Evolutionary conservation across 1,140 invertebrate species (phyloP), one percentile per base, ranked within the genome.

Genomic region (Brachionus manjavacas): DNA sequence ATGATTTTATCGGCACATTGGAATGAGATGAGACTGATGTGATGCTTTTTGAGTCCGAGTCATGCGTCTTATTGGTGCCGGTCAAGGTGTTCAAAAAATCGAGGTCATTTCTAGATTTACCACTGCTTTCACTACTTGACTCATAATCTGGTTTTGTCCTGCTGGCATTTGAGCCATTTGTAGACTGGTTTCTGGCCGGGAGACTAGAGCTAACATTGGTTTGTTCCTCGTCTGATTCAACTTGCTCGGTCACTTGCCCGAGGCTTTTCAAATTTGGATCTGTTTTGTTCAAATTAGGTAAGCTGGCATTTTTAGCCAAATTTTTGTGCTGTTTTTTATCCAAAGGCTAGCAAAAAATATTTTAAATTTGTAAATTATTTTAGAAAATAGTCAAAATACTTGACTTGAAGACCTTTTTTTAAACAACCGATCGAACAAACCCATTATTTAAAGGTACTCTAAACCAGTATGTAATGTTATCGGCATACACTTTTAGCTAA

Each of bases 1-100:
- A 43, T 64, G 79, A 64, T 9, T 60, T 81, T 8, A 39, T 20
- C 0, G 28, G 68, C 31, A 39, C 4, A 72, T 35, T 72, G 16
- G 68, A 72, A 9, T 81, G 49, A n/a, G 64, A 81, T 25, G 79
- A 43, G 49, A 64, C 52, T 23, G 79, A 64, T 4, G 79, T 81
- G 1, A 60, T 81, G 25, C 64, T 81, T 39, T 64, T 41, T 14
- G 23, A 35, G 23, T 81, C 52, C 4, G 8, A 14, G 25, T 81
- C 79, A 4, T 35, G n/a, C 12, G 52, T 39, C 3, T 20, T 39
- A 80, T 55, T 35, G 7, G 41, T 46, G 8, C 64, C 79, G 28
- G 52, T 64, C 12, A 81, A 39, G 12, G 79, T 76, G 25, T 64
- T 60, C 11, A 81, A 46, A 25, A 60, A 81, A 23, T 60, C 79